Evolutionary conservation across 2,888 invertebrate genomes (phyloP), one percentile per base, ranked within the genome.

Genomic region (Allolobophora icterica): DNA sequence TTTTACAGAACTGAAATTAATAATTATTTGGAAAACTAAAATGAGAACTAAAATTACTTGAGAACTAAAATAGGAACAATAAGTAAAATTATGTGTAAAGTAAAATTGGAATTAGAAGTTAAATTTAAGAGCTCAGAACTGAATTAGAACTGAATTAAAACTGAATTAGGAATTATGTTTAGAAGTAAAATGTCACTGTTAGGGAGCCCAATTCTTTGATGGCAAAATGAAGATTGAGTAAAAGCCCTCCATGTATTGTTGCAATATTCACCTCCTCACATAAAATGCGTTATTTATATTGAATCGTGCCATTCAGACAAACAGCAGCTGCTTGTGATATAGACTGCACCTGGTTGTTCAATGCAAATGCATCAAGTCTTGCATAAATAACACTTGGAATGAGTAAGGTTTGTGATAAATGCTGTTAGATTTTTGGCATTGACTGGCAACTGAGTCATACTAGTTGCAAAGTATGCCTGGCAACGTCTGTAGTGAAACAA

Each of bases 281-380:
- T 71, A n/a, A 71, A n/a, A 71, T 71, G 30, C 11, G 8, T 71
- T 71, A n/a, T 71, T 8, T 71, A 71, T 71, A 71, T 71, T 71
- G 71, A 71, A n/a, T n/a, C 71, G 0, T 71, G n/a, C 71, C 71
- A 71, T 71, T 71, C 30, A 71, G 71, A 71, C 30, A n/a, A 71
- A 11, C 71, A 71, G 71, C 71, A 71, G 71, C 71, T 71, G 71
- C n/a, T n/a, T 71, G 1, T 71, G 71, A 30, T n/a, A 71, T n/a
- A 71, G 52, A n/a, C n/a, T 71, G 71, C 71, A 71, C 71, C n/a
- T 71, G 71, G 71, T 71, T 71, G 71, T 21, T 52, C n/a, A 17
- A 71, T n/a, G 71, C 71, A 30, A 71, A 71, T 71, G 71, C 71
- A 71, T n/a, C n/a, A n/a, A 71, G 71, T 71, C 71, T 71, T n/a